Conservation (phyloP, 2,113 vertebrate species). For the Pseudonaja textilis region DNA sequence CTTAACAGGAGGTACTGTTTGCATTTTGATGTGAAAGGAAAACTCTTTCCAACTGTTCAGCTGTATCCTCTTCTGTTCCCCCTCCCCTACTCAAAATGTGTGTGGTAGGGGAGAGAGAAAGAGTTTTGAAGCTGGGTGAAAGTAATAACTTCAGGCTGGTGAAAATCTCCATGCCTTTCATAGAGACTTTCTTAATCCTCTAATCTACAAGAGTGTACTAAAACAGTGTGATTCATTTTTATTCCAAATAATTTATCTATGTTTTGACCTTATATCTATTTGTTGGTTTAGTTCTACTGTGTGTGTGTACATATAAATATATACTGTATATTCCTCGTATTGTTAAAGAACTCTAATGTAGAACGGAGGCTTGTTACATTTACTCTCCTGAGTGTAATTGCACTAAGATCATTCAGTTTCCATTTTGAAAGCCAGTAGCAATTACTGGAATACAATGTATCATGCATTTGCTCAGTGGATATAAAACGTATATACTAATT, state of each 20-base stretch:
- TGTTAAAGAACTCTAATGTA: slow-evolving; percentile 80
- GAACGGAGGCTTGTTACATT: slow-evolving; percentile 86
- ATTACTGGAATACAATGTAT: slow-evolving; percentile 97
- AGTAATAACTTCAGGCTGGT: slow-evolving; percentile 34
- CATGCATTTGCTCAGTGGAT: slow-evolving; percentile 85
- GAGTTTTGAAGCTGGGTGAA: slow-evolving; percentile 26
- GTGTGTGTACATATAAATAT: slow-evolving; percentile 52
- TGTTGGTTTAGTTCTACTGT: slow-evolving; percentile 44
- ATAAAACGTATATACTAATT: slow-evolving; percentile 99
- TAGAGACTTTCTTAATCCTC: slow-evolving; percentile 33
- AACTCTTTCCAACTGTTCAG: slow-evolving; percentile 54
- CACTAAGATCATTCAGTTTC: slow-evolving; percentile 83
- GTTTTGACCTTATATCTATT: slow-evolving; percentile 14
- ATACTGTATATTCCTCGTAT: slow-evolving; percentile 58
- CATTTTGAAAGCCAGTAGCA: slow-evolving; percentile 88
- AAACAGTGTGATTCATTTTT: slow-evolving; percentile 28
- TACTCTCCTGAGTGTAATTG: slow-evolving; percentile 90
- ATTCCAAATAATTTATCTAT: slow-evolving; percentile 23
- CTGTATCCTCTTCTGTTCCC: neutral
- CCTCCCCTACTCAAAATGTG: neutral
- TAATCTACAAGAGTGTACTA: neutral
- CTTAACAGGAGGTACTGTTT: slow-evolving; percentile 19
- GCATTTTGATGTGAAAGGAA: slow-evolving; percentile 35
- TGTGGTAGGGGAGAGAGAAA: too few species aligned
- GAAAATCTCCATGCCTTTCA: slow-evolving; percentile 45